A percentile compares a stretch with the other conserved stretches of the same genome.
These are phyloP conservation scores for Andrena haemorrhoa DNA, from an alignment of 2,888 invertebrate species.

Conservation along the genomic window DNA sequence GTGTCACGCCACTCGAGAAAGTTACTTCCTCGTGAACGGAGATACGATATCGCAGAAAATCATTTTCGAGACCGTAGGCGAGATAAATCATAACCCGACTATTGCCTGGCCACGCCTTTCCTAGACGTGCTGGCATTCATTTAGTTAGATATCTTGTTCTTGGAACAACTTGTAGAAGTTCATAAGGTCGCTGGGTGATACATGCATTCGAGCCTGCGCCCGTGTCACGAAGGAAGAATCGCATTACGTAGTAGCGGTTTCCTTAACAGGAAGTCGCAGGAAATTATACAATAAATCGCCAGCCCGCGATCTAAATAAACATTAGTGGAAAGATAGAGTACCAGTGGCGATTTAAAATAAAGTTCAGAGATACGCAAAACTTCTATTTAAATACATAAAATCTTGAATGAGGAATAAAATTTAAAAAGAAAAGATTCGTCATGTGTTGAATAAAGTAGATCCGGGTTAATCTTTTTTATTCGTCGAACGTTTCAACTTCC, in stretches of 20 bases:
- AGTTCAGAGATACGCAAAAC: no score
- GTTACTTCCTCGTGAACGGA: slow-evolving; percentile 44
- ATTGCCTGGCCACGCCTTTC: slow-evolving; percentile 66
- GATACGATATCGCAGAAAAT: slow-evolving; percentile 71
- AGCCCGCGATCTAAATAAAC: no score
- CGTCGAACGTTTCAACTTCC: no score
- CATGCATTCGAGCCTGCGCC: slow-evolving; percentile 31
- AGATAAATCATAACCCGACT: slow-evolving; percentile 67
- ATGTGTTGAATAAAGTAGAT: no score
- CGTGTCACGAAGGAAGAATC: slow-evolving; percentile 14
- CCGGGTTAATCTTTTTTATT: no score
- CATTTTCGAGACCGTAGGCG: slow-evolving; percentile 67
- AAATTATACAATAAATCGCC: no score
- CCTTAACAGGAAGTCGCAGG: slow-evolving; percentile 3
- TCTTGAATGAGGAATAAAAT: no score
- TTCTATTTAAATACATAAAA: no score
- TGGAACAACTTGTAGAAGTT: slow-evolving; percentile 55
- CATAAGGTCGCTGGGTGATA: slow-evolving; percentile 63
- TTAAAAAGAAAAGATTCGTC: no score
- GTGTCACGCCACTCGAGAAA: slow-evolving; percentile 34
- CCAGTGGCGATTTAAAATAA: no score
- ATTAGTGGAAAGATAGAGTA: no score
- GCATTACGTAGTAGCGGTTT: not conserved
- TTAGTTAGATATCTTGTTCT: slow-evolving; percentile 61
- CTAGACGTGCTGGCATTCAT: slow-evolving; percentile 68